Evolutionary conservation across 2,113 vertebrate genomes (phyloP).

Genomic region (Daubentonia madagascariensis): DNA sequence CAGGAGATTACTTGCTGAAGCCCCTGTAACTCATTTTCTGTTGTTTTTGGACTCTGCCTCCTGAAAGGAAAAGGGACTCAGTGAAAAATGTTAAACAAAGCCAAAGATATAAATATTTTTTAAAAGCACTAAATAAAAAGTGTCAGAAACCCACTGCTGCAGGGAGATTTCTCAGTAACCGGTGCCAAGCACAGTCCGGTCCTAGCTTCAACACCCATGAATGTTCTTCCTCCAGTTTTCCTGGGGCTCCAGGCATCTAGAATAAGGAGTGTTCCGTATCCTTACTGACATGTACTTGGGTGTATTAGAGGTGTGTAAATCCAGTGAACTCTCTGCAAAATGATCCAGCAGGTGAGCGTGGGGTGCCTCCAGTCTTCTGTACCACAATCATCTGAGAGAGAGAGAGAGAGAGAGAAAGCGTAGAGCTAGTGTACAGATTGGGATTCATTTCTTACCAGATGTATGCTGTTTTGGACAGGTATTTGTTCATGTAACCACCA

Average conservation of each 20-base stretch:
- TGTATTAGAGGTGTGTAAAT: no score
- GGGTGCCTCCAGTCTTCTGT: accelerated
- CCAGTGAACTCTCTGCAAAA: not conserved
- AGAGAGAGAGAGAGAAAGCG: not conserved
- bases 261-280: not conserved
- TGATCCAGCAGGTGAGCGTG: no score
- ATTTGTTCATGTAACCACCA: not conserved
- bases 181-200: not conserved
- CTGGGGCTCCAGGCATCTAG: not conserved
- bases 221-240: no score
- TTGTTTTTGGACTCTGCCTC: conserved; percentile 61
- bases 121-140: conserved; percentile 51
- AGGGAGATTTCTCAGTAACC: not conserved
- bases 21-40: conserved; percentile 57
- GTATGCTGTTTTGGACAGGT: not conserved
- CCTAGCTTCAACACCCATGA: not conserved
- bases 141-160: not conserved
- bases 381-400: accelerated
- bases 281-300: not conserved
- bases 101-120: conserved; percentile 65
- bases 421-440: not conserved
- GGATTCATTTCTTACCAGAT: not conserved
- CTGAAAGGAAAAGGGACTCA: conserved; percentile 69
- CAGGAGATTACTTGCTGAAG: conserved; percentile 31
- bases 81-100: conserved; percentile 66